Percentiles rank a stretch among this genome's conserved stretches.
phyloP scores from a whole-genome alignment of 2,888 invertebrate genomes.

The Sphaerophoria rueppellii region DNA sequence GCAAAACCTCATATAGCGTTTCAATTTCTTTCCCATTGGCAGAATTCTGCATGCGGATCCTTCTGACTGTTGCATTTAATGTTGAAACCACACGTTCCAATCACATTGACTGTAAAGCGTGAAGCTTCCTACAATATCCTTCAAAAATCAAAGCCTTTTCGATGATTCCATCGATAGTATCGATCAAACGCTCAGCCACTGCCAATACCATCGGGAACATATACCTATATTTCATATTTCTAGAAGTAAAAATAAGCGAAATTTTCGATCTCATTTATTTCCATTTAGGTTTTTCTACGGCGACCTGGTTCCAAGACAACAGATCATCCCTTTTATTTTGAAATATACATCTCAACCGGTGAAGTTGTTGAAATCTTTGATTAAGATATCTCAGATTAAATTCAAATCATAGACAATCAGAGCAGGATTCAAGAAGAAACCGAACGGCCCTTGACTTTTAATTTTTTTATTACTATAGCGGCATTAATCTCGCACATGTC shows the following conservation, averaged over 20 bases:
- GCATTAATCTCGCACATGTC: slow-evolving; percentile 6
- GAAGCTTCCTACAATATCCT: slow-evolving; percentile 81
- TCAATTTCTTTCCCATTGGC: slow-evolving; percentile 75
- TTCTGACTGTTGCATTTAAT: slow-evolving; percentile 82
- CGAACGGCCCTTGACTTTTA: slow-evolving; percentile 76
- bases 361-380: slow-evolving; percentile 78
- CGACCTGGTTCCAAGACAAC: slow-evolving; percentile 80
- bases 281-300: slow-evolving; percentile 81
- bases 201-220: slow-evolving; percentile 76
- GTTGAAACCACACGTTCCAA: slow-evolving; percentile 83
- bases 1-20: slow-evolving; percentile 73
- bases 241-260: slow-evolving; percentile 76
- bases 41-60: slow-evolving; percentile 80
- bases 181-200: too few species aligned
- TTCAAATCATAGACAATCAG: slow-evolving; percentile 78
- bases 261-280: slow-evolving; percentile 77
- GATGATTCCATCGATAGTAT: neutral
- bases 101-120: slow-evolving; percentile 83
- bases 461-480: slow-evolving; percentile 76
- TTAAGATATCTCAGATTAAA: slow-evolving; percentile 77
- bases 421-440: too few species aligned
- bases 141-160: slow-evolving; percentile 77
- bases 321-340: slow-evolving; percentile 79
- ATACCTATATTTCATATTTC: slow-evolving; percentile 77
- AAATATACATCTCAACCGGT: slow-evolving; percentile 79